Evolutionary conservation across 2,797 vertebrate species (phyloP), one percentile per base, ranked within the genome.

Genomic region (Myotis daubentonii): DNA sequence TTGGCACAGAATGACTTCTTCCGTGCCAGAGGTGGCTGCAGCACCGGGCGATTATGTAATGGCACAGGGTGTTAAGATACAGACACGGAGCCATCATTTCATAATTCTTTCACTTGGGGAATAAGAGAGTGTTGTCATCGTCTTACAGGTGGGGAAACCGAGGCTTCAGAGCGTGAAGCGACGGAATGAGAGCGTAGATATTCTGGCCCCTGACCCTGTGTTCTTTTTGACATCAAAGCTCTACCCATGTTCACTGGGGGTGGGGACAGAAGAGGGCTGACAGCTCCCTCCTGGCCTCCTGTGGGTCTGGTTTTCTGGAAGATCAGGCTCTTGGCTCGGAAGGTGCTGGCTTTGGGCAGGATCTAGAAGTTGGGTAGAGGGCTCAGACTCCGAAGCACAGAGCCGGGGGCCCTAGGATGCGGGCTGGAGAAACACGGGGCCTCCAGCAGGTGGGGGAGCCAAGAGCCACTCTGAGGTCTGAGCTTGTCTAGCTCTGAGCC

Each of bases 11-110:
- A 82, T 79, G 74, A 65, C 51, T 95, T 55, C 60, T 93, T 78
- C 81, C 76, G 66, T 79, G 89, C 86, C 89, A 78, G 76, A 92
- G 89, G 91, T 90, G 70, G 70, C 87, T 25, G 78, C 57, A 44
- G 91, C 72, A 65, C 62, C 1, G 47, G 86, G 83, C 55, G 33
- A 75, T 92, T 93, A 92, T 53, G 66, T 91, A 89, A 94, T 53
- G 75, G 87, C 30, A 38, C 0, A 0, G 70, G 72, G 25, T 28
- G 87, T 86, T 91, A 66, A 79, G 55, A 79, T 41, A 57, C 57
- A 79, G 68, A 47, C 6, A 5, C 8, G 5, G 55, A 90, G 17
- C 75, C 19, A 38, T 65, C 47, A 36, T 84, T 83, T 87, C 51
- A 28, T 65, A 86, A 30, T 76, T 89, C 65, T 30, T 92, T 87